Conservation (phyloP, 2,113 vertebrate genomes). For the Campylomormyrus tamandua region DNA sequence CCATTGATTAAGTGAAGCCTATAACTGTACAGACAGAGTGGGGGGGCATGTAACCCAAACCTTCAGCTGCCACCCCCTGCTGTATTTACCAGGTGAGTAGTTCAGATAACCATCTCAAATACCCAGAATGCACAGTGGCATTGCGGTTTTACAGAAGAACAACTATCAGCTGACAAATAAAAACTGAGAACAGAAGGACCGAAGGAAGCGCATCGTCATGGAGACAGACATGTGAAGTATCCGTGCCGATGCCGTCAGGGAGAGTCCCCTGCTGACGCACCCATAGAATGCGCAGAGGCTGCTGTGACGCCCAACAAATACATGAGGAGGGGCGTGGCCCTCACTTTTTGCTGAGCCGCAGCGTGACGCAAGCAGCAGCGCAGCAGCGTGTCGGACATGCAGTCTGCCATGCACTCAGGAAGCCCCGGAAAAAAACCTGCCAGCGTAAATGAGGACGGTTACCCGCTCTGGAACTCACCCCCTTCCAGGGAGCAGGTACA, state of each 20-base stretch:
- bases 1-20: background rate
- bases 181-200: background rate
- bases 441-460: background rate
- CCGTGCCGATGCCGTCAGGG: background rate
- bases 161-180: background rate
- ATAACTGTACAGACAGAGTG: background rate
- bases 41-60: background rate
- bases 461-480: slow-evolving; percentile 68
- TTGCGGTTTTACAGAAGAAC: background rate
- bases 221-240: background rate
- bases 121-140: background rate
- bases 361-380: background rate
- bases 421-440: background rate
- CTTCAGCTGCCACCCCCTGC: background rate
- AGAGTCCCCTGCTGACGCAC: background rate
- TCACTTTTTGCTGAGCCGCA: background rate
- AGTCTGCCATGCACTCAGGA: background rate
- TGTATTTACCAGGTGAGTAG: background rate
- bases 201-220: background rate
- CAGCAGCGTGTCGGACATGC: background rate
- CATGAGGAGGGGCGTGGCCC: background rate
- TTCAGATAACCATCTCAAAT: background rate
- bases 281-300: background rate
- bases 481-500: slow-evolving; percentile 93
- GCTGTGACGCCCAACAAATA: background rate